A percentile compares a stretch with the other conserved stretches of the same genome.
These are phyloP conservation scores for Chionomys nivalis DNA, from an alignment of 2,113 vertebrate species.

Conservation along the genomic window DNA sequence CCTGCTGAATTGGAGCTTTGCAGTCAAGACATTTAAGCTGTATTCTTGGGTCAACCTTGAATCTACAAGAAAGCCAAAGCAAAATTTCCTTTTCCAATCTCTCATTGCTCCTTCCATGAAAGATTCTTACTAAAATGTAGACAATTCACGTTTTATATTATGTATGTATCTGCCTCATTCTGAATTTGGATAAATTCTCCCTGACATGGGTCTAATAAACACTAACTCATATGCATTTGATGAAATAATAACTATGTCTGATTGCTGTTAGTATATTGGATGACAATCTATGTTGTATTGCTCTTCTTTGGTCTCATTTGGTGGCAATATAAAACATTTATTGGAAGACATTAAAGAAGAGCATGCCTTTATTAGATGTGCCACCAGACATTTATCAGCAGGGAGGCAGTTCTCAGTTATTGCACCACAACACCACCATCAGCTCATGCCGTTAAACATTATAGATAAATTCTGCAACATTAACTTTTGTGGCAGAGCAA, in stretches of 20 bases:
- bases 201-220: neutral
- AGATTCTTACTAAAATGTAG: neutral
- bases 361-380: neutral
- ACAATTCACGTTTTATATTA: neutral
- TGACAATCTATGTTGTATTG: neutral
- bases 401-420: constrained; percentile 37
- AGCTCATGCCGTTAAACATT: constrained; percentile 6
- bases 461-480: constrained; percentile 36
- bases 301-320: neutral
- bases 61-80: neutral
- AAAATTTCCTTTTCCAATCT: neutral
- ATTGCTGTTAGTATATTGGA: neutral
- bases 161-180: neutral
- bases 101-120: neutral
- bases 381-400: constrained; percentile 48
- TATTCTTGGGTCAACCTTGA: neutral
- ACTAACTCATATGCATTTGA: neutral
- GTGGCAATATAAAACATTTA: neutral
- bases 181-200: neutral
- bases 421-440: constrained; percentile 2
- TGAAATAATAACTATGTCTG: neutral
- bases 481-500: constrained; percentile 56
- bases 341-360: neutral
- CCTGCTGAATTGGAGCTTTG: neutral
- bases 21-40: neutral